A percentile compares a stretch with the other conserved stretches of the same genome.
Evolutionary conservation across 2,797 vertebrate genomes (phyloP).

Genomic region (Ptychobarbus kaznakovi): DNA sequence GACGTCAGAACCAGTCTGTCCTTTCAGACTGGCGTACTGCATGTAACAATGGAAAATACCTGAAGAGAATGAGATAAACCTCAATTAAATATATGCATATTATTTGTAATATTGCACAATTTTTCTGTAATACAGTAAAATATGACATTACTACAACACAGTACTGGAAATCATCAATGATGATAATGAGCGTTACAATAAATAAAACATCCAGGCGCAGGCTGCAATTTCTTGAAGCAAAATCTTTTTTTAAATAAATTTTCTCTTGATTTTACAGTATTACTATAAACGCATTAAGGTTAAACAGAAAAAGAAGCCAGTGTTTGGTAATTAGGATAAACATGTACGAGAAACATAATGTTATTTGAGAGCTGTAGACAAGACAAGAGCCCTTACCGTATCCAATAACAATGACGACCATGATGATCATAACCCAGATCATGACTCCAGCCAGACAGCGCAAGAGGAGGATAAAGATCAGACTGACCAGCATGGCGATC

Average conservation of each 20-base stretch:
- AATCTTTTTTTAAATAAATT: background rate
- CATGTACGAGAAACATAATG: background rate
- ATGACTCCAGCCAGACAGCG: constrained; percentile 90
- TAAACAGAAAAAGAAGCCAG: background rate
- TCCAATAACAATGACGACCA: constrained; percentile 89
- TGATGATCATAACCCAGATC: constrained; percentile 93
- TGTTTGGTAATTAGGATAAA: constrained; percentile 1
- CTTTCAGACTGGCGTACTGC: constrained; percentile 83
- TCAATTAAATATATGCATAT: background rate
- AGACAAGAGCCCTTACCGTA: constrained; percentile 78
- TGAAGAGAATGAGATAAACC: constrained; percentile 49
- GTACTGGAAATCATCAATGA: background rate
- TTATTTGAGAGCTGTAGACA: background rate
- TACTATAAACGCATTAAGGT: background rate
- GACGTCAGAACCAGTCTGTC: constrained; percentile 82
- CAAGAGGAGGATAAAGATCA: constrained; percentile 90
- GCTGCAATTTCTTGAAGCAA: background rate
- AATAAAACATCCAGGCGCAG: too few relatives aligned
- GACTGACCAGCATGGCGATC: constrained; percentile 90
- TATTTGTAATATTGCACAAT: too few relatives aligned
- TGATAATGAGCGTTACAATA: too few relatives aligned
- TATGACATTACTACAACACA: background rate
- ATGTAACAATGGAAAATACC: constrained; percentile 94
- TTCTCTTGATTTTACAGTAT: background rate
- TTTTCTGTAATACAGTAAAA: background rate